Evolutionary conservation across 2,113 vertebrate species (phyloP), one percentile per base, ranked within the genome.

Genomic region (Sterrhoptilus dennistouni): DNA sequence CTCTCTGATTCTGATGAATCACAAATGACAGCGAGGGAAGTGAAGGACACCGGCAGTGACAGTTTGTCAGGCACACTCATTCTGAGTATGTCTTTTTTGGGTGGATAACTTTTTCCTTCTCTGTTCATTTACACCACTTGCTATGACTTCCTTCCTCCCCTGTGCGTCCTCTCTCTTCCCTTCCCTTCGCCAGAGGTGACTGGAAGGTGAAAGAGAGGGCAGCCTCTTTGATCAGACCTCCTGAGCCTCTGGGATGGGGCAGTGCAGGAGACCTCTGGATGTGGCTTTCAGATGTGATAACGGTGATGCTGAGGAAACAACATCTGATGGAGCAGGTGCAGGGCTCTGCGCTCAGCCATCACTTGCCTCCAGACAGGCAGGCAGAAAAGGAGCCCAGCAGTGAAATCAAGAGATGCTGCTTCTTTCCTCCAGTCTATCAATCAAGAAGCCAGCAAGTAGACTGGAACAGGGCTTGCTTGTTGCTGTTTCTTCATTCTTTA

Each of bases 11-110:
- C 95, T 97, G 97, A 98, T 97, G 97, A 97, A 98, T 98, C 98
- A 95, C 98, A 98, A 98, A 98, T 98, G 98, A 98, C 97, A 97
- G 97, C 87, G 16, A 95, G 96, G 92, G 97, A 92, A 96, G 96
- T 93, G 96, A 98, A 98, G 98, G 97, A 98, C 98, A 96, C 96
- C 7, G 28, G 88, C 97, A 97, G 97, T 98, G 98, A 98, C 97
- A 96, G 97, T 92, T 96, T 97, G 95, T 97, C 96, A 97, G 94
- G 69, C 60, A 52, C 21, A 1, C 54, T 92, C 77, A 5, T 75
- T 71, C 59, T 83, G 69, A 0, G 2, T 40, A 61, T 3, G 1
- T 8, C 60, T 94, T 79, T 79, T 90, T 78, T 69, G 81, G 85
- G 92, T 76, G 85, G 72, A 27, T 92, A 90, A 85, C 83, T 83